A percentile compares a stretch with the other conserved stretches of the same genome.
Evolutionary conservation across 1,140 invertebrate genomes (phyloP).

Genomic region (Heterodera schachtii): DNA sequence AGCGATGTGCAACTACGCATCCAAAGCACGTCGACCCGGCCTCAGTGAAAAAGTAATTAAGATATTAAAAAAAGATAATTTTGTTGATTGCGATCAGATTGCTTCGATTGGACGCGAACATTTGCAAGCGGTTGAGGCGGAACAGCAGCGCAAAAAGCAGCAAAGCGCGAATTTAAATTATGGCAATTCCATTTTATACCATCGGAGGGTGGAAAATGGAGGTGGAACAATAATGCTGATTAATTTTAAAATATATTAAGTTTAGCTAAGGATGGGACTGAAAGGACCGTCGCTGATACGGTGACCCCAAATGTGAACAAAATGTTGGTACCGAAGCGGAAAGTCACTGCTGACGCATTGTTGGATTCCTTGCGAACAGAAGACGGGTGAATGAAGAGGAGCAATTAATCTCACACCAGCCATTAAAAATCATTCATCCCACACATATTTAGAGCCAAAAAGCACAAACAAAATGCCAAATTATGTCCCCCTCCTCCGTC

Average conservation of each 20-base stretch:
- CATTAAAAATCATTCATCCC: not conserved
- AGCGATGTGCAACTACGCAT: conserved; percentile 32
- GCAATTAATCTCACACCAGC: not conserved
- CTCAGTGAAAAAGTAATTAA: conserved; percentile 33
- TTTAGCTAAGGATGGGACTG: not conserved
- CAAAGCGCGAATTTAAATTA: not conserved
- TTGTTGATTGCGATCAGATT: not conserved
- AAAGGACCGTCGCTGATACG: not conserved
- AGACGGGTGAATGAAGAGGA: not conserved
- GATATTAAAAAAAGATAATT: not conserved
- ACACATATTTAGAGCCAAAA: not conserved
- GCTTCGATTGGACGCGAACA: conserved; percentile 23
- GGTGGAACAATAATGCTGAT: too few relatives aligned
- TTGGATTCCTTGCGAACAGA: not conserved
- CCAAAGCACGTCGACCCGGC: conserved; percentile 20
- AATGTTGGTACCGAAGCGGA: not conserved
- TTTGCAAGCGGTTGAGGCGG: conserved; percentile 11
- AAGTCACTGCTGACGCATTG: not conserved
- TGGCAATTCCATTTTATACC: too few relatives aligned
- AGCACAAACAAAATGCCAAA: not conserved
- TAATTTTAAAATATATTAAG: too few relatives aligned
- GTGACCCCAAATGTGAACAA: not conserved
- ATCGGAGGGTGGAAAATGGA: too few relatives aligned
- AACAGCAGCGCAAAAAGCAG: not conserved
- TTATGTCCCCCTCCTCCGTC: too few relatives aligned